Evolutionary conservation across 2,797 vertebrate genomes (phyloP).

Genomic region (Spinibarbus caldwelli): DNA sequence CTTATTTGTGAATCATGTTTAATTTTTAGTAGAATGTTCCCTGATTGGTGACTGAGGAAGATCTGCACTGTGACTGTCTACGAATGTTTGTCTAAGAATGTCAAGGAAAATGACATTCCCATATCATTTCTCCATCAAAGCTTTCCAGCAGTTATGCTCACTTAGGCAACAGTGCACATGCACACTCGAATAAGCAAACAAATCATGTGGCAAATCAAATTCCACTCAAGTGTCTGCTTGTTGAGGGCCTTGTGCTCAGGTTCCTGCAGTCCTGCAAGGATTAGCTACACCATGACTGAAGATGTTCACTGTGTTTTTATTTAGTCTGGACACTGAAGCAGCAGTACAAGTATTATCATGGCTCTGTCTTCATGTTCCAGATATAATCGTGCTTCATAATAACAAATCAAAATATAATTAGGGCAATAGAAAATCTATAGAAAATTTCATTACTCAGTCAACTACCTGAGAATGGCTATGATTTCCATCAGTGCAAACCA

Average conservation of each 20-base stretch:
- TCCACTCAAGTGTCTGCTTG: slow-evolving; percentile 19
- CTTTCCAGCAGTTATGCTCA: background rate
- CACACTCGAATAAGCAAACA: slow-evolving; percentile 23
- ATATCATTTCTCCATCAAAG: slow-evolving; percentile 19
- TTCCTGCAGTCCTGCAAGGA: background rate
- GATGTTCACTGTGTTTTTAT: background rate
- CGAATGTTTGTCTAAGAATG: background rate
- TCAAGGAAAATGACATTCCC: slow-evolving; percentile 12
- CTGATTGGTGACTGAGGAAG: background rate
- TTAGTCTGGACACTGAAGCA: background rate
- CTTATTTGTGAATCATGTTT: background rate
- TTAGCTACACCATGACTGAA: background rate
- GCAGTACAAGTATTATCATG: background rate
- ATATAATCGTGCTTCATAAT: background rate
- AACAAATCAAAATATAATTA: background rate
- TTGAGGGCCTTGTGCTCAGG: background rate
- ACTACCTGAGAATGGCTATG: background rate
- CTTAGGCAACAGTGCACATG: background rate
- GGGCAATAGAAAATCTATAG: background rate
- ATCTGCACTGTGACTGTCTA: background rate
- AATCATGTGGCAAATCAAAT: slow-evolving; percentile 40
- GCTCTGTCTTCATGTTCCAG: background rate
- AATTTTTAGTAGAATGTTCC: background rate
- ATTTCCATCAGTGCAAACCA: background rate
- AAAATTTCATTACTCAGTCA: slow-evolving; percentile 31